phyloP scores from a whole-genome alignment of 2,797 vertebrate genomes.

The Phoebastria nigripes region DNA sequence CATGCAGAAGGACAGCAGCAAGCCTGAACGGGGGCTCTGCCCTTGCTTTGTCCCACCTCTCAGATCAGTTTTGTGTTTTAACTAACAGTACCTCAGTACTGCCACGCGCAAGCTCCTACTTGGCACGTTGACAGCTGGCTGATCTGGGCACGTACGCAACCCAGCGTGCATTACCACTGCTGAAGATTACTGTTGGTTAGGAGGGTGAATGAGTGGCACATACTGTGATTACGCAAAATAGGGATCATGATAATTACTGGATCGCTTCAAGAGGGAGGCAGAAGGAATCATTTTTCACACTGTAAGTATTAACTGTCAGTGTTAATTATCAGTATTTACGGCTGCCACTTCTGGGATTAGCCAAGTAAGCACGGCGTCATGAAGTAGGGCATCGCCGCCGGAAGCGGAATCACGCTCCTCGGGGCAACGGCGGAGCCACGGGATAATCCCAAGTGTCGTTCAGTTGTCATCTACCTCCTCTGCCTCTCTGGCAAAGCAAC shows the following conservation, averaged over 20 bases:
- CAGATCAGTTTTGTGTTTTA: not conserved
- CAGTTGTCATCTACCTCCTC: slow-evolving; percentile 1
- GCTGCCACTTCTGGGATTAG: slow-evolving; percentile 33
- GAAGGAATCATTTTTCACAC: slow-evolving; percentile 3
- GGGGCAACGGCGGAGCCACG: not conserved
- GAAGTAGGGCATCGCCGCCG: not conserved
- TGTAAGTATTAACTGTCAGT: slow-evolving; percentile 10
- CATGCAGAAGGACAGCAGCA: not conserved
- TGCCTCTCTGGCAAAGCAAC: not conserved
- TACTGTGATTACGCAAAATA: not conserved
- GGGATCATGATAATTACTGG: not conserved
- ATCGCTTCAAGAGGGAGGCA: slow-evolving; percentile 23
- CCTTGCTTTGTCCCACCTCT: not conserved
- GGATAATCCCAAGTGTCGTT: not conserved
- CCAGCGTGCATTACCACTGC: not conserved
- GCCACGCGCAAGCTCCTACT: fast-evolving
- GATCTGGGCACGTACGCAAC: not conserved
- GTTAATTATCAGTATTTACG: slow-evolving; percentile 36
- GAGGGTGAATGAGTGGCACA: not conserved
- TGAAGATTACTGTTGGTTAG: not conserved
- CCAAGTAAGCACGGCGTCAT: not conserved
- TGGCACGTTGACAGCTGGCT: not conserved
- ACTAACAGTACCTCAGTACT: not conserved
- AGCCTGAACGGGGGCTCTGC: not conserved
- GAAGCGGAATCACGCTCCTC: not conserved